Evolutionary conservation across 1,140 invertebrate genomes (phyloP), one percentile per base, ranked within the genome.

Genomic region (Calosoma granatense): DNA sequence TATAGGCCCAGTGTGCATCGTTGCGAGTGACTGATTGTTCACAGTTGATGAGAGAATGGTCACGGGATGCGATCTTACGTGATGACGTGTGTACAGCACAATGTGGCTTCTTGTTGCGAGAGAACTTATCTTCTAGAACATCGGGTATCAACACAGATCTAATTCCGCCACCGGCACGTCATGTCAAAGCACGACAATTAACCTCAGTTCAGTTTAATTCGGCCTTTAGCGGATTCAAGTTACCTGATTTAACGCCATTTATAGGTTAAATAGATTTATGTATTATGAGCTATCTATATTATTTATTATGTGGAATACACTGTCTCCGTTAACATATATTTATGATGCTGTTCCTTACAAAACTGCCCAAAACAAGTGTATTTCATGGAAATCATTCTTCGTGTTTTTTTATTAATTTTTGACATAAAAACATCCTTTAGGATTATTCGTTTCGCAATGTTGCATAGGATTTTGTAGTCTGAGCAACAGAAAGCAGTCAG

Each of bases 81-180:
- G 92, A 95, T 64, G 88, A 91, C 62, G 88, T 94, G 0, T 95
- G 92, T 71, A 87, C 88, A 14, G 88, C 90, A 1, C 92, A 95
- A 73, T 95, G 92, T 66, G 85, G 86, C 14, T 83, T 80, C 59
- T 69, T 81, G 41, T 64, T 82, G 11, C 69, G 78, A 22, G 65
- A 71, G 0, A 70, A 74, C 1, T 54, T 68, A 6, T 61, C 63
- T 53, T 43, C 12, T 53, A 70, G 0, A 58, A 67, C 66, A 30
- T 70, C 56, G 6, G 64, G 59, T 15, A 59, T 67, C 61, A 78
- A 73, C 65, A 55, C 63, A 59, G 59, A 61, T 59, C 4, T 68
- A 63, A 53, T 62, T 36, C 63, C 67, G 51, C 64, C 69, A 55
- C 64, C 71, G 52, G 52, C 64, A 12, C 57, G 70, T 41, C 65